phyloP scores from a whole-genome alignment of 2,113 vertebrate genomes.

The Rutilus rutilus region DNA sequence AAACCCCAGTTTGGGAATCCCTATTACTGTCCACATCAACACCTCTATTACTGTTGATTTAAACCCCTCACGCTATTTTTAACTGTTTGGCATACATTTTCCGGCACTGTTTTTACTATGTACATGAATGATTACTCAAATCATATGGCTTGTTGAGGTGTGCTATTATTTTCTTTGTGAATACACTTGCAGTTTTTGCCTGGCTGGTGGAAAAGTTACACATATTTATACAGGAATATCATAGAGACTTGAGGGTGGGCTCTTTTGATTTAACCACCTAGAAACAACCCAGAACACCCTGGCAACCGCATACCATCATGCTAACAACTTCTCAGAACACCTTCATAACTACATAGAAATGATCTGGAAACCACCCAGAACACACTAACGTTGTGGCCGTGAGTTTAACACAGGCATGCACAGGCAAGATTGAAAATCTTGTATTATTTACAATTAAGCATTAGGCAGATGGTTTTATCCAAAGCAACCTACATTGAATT shows the following conservation, averaged over 20 bases:
- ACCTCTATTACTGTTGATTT: neutral
- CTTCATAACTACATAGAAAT: constrained; percentile 1
- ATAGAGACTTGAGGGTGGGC: neutral
- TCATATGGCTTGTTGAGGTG: neutral
- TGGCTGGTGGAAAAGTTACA: neutral
- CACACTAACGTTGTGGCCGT: neutral
- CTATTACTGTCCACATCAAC: too few relatives aligned
- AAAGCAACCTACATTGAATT: neutral
- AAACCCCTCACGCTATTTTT: neutral
- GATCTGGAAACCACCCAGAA: constrained; percentile 10
- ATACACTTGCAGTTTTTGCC: neutral
- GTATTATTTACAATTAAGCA: neutral
- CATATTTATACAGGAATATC: neutral
- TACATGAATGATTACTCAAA: neutral
- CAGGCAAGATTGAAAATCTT: neutral
- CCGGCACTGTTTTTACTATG: neutral
- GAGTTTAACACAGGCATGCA: constrained; percentile 1
- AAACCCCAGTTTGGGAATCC: too few relatives aligned
- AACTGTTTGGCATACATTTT: neutral
- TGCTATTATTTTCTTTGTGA: neutral
- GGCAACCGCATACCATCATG: neutral
- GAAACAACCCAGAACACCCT: constrained; percentile 1
- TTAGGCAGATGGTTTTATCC: neutral
- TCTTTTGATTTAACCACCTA: constrained; percentile 14
- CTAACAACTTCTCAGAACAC: constrained; percentile 10